Evolutionary conservation across 2,113 vertebrate species (phyloP).

Genomic region (Eurypyga helias): DNA sequence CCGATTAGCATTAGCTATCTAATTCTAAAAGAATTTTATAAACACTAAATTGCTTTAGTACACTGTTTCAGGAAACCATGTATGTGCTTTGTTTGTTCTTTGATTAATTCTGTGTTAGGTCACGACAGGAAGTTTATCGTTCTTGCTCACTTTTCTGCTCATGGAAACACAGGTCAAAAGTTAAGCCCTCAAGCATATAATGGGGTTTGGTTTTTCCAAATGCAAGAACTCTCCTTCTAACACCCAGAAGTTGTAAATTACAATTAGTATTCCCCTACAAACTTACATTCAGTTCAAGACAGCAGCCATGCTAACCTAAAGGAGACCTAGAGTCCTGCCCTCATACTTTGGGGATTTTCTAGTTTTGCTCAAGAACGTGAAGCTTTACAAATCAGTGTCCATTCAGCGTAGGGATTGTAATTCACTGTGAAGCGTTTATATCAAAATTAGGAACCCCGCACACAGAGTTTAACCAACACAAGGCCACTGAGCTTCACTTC

Average conservation of each 20-base stretch:
- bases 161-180: neutral
- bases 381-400: neutral
- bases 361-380: neutral
- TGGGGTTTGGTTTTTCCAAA: neutral
- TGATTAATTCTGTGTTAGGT: neutral
- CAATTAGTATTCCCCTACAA: neutral
- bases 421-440: neutral
- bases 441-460: neutral
- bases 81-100: neutral
- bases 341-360: neutral
- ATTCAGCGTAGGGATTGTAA: neutral
- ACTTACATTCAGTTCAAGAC: neutral
- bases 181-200: neutral
- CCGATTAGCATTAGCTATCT: neutral
- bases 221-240: neutral
- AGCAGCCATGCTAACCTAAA: neutral
- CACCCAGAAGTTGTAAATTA: neutral
- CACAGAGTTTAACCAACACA: neutral
- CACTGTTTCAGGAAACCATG: neutral
- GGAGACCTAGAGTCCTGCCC: neutral
- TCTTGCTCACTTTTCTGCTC: neutral
- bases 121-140: neutral
- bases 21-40: neutral
- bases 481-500: neutral
- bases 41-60: neutral